A percentile compares a stretch with the other conserved stretches of the same genome.
Conservation (phyloP, 1,140 invertebrate species). For the Hylaeus anthracinus region DNA sequence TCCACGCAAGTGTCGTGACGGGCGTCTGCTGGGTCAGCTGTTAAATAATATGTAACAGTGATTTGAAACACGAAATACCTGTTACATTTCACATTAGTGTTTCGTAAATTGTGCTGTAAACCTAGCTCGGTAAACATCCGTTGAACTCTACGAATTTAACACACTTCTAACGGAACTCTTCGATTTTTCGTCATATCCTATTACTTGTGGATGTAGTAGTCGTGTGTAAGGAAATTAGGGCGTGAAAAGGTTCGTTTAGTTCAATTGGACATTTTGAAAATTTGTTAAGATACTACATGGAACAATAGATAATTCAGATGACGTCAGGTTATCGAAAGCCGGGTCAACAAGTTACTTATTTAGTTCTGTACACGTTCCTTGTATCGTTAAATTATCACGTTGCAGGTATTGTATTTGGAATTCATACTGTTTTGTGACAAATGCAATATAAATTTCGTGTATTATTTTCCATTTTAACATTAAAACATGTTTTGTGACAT, state of each 20-base stretch:
- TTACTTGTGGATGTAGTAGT: conserved; percentile 15
- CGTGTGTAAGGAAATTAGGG: conserved; percentile 40
- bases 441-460: not conserved
- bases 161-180: conserved; percentile 15
- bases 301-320: not conserved
- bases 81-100: not conserved
- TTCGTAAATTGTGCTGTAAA: not conserved
- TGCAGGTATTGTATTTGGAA: conserved; percentile 2
- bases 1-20: conserved; percentile 30
- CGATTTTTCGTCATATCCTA: conserved; percentile 37
- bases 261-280: conserved; percentile 7
- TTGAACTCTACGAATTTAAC: not conserved
- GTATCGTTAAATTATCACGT: not conserved
- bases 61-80: conserved; percentile 15
- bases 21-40: conserved; percentile 62
- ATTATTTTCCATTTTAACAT: conserved; percentile 7
- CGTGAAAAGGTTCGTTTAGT: conserved; percentile 52
- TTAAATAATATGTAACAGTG: conserved; percentile 27
- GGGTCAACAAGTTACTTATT: conserved; percentile 2
- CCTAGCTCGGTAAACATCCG: not conserved
- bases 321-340: not conserved
- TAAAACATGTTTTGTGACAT: conserved; percentile 13
- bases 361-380: not conserved
- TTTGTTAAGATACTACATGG: not conserved
- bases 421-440: not conserved